Evolutionary conservation across 2,113 vertebrate species (phyloP).

Genomic region (Rattus rattus): DNA sequence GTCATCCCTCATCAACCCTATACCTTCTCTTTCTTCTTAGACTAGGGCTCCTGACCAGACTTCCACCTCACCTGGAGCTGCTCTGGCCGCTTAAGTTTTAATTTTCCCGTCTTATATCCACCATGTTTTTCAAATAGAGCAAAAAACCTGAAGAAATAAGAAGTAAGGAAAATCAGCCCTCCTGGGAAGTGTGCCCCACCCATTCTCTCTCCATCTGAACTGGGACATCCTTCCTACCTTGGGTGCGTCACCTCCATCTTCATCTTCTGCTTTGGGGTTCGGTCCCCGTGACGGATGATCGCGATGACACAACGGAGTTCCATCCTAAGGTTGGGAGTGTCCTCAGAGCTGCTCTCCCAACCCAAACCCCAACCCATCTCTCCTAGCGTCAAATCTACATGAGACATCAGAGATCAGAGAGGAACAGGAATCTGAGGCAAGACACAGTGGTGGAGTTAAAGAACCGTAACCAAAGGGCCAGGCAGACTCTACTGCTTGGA

Average conservation of each 20-base stretch:
- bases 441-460: background rate
- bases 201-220: background rate
- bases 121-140: slow-evolving; percentile 97
- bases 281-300: slow-evolving; percentile 96
- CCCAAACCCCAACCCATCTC: background rate
- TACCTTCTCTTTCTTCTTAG: background rate
- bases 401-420: background rate
- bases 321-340: slow-evolving; percentile 90
- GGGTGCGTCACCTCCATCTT: slow-evolving; percentile 99
- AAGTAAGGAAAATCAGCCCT: slow-evolving; percentile 16
- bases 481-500: background rate
- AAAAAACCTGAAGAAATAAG: slow-evolving; percentile 92
- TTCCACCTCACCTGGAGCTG: slow-evolving; percentile 93
- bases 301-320: slow-evolving; percentile 98
- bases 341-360: background rate
- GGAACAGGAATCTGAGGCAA: background rate
- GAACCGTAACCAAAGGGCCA: background rate
- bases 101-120: slow-evolving; percentile 97
- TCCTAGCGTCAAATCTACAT: background rate
- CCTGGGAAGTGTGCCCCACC: background rate
- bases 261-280: slow-evolving; percentile 99
- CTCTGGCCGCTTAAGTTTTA: slow-evolving; percentile 98
- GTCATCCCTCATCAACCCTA: background rate
- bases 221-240: slow-evolving; percentile 86
- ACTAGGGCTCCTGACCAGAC: background rate